Evolutionary conservation across 2,888 invertebrate genomes (phyloP).

Genomic region (Sarcophaga variegata): DNA sequence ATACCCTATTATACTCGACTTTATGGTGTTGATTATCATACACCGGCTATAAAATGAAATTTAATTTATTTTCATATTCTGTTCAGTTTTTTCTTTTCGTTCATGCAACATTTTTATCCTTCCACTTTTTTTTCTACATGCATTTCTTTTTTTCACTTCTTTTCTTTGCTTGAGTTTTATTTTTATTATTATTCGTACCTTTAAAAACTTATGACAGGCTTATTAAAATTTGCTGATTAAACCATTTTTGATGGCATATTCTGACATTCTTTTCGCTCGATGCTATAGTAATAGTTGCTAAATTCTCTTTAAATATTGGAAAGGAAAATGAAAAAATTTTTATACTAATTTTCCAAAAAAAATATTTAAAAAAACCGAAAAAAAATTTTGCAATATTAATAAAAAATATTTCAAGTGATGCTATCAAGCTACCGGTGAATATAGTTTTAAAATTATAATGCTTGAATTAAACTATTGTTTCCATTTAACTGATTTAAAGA

Average conservation of each 20-base stretch:
- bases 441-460: no score
- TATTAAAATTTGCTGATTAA: slow-evolving; percentile 68
- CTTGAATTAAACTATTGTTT: no score
- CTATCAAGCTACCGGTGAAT: no score
- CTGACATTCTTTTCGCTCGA: background rate
- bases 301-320: no score
- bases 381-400: no score
- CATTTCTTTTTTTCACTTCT: slow-evolving; percentile 1
- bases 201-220: slow-evolving; percentile 65
- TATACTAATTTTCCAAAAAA: no score
- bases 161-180: background rate
- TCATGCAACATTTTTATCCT: no score
- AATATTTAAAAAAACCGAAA: no score
- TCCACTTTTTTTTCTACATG: slow-evolving; percentile 33
- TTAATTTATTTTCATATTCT: slow-evolving; percentile 43
- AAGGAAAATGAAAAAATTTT: no score
- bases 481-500: no score
- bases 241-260: slow-evolving; percentile 25
- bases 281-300: background rate
- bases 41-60: slow-evolving; percentile 29
- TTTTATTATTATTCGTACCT: slow-evolving; percentile 5
- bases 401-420: no score
- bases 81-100: no score
- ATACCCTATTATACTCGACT: slow-evolving; percentile 1
- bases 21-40: slow-evolving; percentile 37